Evolutionary conservation across 2,888 invertebrate genomes (phyloP).

Genomic region (Catonia carolina): DNA sequence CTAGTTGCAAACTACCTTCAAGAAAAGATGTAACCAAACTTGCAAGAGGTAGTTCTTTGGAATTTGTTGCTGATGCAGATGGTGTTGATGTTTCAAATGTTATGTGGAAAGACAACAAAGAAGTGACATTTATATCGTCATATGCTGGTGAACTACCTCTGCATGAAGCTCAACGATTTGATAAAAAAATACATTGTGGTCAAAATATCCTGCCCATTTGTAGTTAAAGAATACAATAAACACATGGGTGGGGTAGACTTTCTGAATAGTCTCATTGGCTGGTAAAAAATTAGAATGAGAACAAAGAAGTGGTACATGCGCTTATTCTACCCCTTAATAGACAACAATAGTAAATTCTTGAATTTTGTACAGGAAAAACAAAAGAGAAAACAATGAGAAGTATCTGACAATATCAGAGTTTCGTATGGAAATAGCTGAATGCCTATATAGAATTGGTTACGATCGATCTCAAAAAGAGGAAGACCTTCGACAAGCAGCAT

Average conservation of each 20-base stretch:
- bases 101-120: slow-evolving; percentile 30
- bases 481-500: neutral
- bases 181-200: slow-evolving; percentile 27
- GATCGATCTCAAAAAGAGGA: neutral
- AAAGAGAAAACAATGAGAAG: slow-evolving; percentile 22
- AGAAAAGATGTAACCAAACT: slow-evolving; percentile 37
- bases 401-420: slow-evolving; percentile 9
- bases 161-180: slow-evolving; percentile 28
- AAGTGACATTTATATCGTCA: slow-evolving; percentile 34
- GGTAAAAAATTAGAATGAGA: slow-evolving; percentile 35
- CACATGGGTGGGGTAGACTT: slow-evolving; percentile 38
- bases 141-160: slow-evolving; percentile 34
- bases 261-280: slow-evolving; percentile 36
- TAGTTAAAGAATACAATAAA: slow-evolving; percentile 36
- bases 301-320: slow-evolving; percentile 38
- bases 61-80: slow-evolving; percentile 33
- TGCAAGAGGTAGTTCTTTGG: slow-evolving; percentile 32
- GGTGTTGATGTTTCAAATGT: slow-evolving; percentile 33
- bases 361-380: slow-evolving; percentile 32
- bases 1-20: slow-evolving; percentile 37
- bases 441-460: neutral
- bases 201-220: slow-evolving; percentile 34
- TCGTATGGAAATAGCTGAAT: slow-evolving; percentile 9
- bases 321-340: slow-evolving; percentile 33
- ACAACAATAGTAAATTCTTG: slow-evolving; percentile 32